Percentiles rank a stretch among this genome's conserved stretches.
Conservation (phyloP, 2,888 invertebrate species). For the Rugalucina vietnamica region DNA sequence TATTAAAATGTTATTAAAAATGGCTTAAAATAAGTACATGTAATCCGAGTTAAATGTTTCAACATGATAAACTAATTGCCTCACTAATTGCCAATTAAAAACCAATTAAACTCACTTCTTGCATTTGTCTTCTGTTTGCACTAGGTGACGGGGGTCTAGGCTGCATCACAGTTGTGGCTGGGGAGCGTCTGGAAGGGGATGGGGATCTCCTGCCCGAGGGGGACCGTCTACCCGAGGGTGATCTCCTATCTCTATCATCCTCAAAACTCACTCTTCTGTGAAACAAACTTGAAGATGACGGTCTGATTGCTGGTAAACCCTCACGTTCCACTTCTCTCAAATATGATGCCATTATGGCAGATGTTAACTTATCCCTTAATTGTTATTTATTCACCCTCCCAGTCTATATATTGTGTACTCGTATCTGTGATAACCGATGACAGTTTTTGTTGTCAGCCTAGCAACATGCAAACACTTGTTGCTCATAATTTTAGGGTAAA, state of each 20-base stretch:
- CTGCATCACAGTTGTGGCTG: conserved; percentile 46
- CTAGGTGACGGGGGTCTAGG: conserved; percentile 69
- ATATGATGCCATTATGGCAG: conserved; percentile 55
- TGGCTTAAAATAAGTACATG: too few species aligned
- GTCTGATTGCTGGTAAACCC: conserved; percentile 51
- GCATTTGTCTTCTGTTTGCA: conserved; percentile 47
- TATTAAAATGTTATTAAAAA: too few species aligned
- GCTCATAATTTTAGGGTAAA: conserved; percentile 25
- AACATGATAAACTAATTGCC: too few species aligned
- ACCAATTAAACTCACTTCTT: conserved; percentile 55
- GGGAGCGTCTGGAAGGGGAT: conserved; percentile 38
- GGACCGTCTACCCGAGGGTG: conserved; percentile 53
- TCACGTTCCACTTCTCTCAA: conserved; percentile 46
- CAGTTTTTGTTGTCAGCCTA: conserved; percentile 60
- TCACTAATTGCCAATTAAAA: conserved; percentile 28
- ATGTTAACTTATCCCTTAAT: neutral
- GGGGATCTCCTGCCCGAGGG: conserved; percentile 34
- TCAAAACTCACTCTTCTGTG: conserved; percentile 53
- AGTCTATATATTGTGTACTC: conserved; percentile 24
- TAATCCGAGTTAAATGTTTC: too few species aligned
- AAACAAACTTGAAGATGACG: conserved; percentile 20
- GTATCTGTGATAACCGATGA: conserved; percentile 53
- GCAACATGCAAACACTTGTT: conserved; percentile 62
- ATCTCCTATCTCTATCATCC: conserved; percentile 33
- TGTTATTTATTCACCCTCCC: neutral